A percentile compares a stretch with the other conserved stretches of the same genome.
These are phyloP conservation scores for Yponomeuta evonymella DNA, from an alignment of 2,888 invertebrate species.

Conservation along the genomic window DNA sequence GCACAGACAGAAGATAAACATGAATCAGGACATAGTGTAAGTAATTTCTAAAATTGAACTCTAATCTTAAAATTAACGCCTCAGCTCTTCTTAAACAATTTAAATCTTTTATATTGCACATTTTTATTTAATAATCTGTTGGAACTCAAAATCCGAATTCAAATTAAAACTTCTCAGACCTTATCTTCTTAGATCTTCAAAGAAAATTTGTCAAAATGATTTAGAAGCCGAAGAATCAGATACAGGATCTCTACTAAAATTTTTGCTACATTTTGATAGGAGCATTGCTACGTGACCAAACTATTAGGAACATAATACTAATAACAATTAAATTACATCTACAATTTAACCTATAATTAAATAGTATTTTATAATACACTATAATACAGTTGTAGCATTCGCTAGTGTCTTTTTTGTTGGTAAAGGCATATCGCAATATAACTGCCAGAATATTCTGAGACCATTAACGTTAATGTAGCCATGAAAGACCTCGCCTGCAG, in stretches of 20 bases:
- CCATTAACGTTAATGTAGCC: constrained; percentile 2
- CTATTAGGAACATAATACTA: constrained; percentile 64
- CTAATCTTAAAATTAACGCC: constrained; percentile 10
- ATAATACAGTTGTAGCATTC: constrained; percentile 34
- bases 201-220: no score
- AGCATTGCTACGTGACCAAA: constrained; percentile 53
- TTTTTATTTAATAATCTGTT: constrained; percentile 32
- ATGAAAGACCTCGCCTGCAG: constrained; percentile 7
- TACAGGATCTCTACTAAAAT: background rate
- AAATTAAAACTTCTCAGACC: no score
- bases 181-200: no score
- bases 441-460: constrained; percentile 10
- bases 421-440: constrained; percentile 1
- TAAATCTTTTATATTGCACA: constrained; percentile 65
- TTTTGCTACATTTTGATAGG: constrained; percentile 4
- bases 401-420: constrained; percentile 7
- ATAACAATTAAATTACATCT: constrained; percentile 49
- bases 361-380: constrained; percentile 60
- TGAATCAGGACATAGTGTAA: constrained; percentile 31
- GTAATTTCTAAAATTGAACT: constrained; percentile 46
- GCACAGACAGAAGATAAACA: constrained; percentile 42
- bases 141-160: background rate
- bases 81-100: constrained; percentile 40
- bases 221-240: background rate
- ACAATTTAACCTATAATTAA: constrained; percentile 46